Base-by-base conservation (phyloP, 2,888 invertebrate species). In the Beris morrisii region DNA sequence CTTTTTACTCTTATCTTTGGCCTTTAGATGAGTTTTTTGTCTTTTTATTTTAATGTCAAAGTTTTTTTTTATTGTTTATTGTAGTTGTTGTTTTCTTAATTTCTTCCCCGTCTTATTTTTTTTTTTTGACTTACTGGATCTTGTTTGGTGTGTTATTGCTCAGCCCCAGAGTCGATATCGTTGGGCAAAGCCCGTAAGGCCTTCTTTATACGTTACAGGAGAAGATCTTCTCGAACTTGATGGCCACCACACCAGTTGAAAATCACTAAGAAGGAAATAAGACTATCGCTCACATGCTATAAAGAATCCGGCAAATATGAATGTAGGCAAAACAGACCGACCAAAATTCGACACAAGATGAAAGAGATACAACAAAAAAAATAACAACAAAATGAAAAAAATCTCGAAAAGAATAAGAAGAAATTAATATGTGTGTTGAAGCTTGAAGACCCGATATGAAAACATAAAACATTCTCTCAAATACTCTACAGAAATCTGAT, bases 371-470 rank as follows among this genome's bases (percentile, higher is more conserved):
- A 53, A 15, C 15, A 53, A 53, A 5, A 53, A 53, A 9, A 53
- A 53, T 28, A 7, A 53, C 5, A 28, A 28, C 12, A n/a, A 22
- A 22, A 22, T 22, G 22, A 38, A 38, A 38, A 38, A 38, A 38
- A 38, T 7, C 38, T 5, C 7, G 38, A 38, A 9, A 38, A 5
- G 38, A 22, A 22, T 22, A 53, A 28, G 28, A 53, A 13, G 28
- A n/a, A n/a, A 7, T 53, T 53, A 53, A 53, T 22, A 53, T 53
- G 53, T 53, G 53, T 53, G 53, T 53, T 53, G 53, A 53, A 15
- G 53, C n/a, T 12, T 30, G 28, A 28, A 22, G 38, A 38, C 38
- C 7, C 38, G 38, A 38, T 48, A 48, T 53, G 28, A 38, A 52
- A 53, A 22, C 53, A 28, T 53, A 53, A 53, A 53, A 53, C 53